Evolutionary conservation across 2,113 vertebrate genomes (phyloP).

Genomic region (Phalacrocorax aristotelis): DNA sequence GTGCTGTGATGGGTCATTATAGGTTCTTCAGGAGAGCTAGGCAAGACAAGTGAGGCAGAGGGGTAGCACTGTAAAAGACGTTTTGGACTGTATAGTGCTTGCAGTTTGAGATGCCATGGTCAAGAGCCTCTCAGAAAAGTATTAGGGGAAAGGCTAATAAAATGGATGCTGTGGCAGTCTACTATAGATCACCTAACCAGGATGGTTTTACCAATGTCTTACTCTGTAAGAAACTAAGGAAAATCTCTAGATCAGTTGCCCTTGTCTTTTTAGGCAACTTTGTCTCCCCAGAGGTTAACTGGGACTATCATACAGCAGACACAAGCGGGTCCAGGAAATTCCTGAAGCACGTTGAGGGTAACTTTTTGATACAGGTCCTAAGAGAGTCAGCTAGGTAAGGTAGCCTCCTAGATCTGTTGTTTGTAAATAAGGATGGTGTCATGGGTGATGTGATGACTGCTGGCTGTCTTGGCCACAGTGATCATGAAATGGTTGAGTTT

Average conservation of each 20-base stretch:
- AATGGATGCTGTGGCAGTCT: too few relatives aligned
- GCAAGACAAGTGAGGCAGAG: neutral
- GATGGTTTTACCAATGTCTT: neutral
- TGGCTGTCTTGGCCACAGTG: neutral
- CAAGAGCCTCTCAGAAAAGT: neutral
- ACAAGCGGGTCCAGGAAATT: neutral
- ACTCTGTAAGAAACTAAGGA: neutral
- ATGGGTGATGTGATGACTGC: neutral
- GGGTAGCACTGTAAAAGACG: too few relatives aligned
- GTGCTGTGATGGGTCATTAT: too few relatives aligned
- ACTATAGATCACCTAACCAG: neutral
- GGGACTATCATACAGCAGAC: neutral
- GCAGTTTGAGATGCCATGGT: too few relatives aligned
- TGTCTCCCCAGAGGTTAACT: neutral
- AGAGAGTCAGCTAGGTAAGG: neutral
- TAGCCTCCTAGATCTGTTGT: neutral
- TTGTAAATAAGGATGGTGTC: neutral
- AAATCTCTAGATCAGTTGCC: neutral
- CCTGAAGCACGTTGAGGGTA: neutral
- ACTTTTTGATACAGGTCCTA: neutral
- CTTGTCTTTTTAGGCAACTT: neutral
- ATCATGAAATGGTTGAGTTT: neutral
- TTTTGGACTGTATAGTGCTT: neutral
- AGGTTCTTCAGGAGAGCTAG: neutral
- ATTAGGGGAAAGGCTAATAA: neutral